Conservation (phyloP, 1,140 invertebrate species). For the Penaeus indicus region DNA sequence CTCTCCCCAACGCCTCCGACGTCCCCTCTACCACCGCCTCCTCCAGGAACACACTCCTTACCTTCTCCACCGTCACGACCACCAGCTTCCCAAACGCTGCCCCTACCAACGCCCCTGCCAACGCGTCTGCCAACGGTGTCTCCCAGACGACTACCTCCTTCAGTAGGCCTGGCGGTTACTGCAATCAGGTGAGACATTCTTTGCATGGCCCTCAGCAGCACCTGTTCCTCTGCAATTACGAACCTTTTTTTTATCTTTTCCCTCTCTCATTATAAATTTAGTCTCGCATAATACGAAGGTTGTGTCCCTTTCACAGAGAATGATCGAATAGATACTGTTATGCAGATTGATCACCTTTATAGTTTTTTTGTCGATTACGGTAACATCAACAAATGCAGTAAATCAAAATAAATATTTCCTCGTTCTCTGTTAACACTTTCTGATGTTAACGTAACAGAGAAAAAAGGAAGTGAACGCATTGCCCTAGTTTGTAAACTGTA, state of each 20-base stretch:
- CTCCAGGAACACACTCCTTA: background rate
- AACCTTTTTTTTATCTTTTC: background rate
- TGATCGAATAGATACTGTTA: background rate
- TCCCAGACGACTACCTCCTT: constrained; percentile 14
- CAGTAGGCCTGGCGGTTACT: constrained; percentile 30
- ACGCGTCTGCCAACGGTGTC: background rate
- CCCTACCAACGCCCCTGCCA: background rate
- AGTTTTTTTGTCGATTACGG: too few relatives aligned
- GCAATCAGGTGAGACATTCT: constrained; percentile 44
- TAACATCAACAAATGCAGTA: too few relatives aligned
- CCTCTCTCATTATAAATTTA: background rate
- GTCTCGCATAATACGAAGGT: background rate
- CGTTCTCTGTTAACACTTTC: too few relatives aligned
- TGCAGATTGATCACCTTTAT: too few relatives aligned
- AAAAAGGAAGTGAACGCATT: too few relatives aligned
- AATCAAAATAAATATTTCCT: too few relatives aligned
- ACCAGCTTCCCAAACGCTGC: constrained; percentile 1
- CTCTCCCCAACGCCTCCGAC: constrained; percentile 40
- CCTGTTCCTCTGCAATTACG: background rate
- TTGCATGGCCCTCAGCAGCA: background rate
- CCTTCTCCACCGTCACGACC: constrained; percentile 23
- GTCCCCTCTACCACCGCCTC: constrained; percentile 24
- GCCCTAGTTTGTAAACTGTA: too few relatives aligned
- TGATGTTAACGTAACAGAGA: too few relatives aligned
- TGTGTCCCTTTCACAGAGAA: background rate